Conservation (phyloP, 2,888 invertebrate genomes). For the Gibbula magus region DNA sequence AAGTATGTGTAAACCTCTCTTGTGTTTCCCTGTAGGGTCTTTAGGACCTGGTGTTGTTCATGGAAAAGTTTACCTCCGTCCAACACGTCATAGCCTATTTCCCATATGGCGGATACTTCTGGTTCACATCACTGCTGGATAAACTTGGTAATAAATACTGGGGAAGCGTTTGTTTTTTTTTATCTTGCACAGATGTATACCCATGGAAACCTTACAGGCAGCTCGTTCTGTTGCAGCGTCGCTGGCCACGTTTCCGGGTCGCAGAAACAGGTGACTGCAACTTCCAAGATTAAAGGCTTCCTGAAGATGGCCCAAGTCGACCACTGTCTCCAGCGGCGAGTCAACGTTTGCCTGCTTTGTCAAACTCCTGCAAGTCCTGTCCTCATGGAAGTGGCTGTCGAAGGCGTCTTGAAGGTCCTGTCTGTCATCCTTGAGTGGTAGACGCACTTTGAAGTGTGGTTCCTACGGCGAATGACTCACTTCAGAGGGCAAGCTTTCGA, state of each 20-base stretch:
- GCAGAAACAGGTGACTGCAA: background rate
- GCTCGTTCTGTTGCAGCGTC: too few relatives aligned
- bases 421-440: background rate
- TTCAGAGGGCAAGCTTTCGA: too few relatives aligned
- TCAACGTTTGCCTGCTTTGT: too few relatives aligned
- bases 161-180: background rate
- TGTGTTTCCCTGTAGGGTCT: background rate
- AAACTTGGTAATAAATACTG: background rate
- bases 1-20: background rate
- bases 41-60: background rate
- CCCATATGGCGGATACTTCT: background rate
- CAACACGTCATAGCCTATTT: background rate
- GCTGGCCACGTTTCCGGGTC: background rate
- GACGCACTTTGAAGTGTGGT: too few relatives aligned
- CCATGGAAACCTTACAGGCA: background rate
- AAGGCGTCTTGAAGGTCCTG: background rate
- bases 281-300: background rate
- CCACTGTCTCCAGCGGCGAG: background rate
- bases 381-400: background rate
- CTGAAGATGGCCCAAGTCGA: background rate
- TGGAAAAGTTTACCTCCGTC: background rate
- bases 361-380: background rate
- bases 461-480: too few relatives aligned
- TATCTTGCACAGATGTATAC: background rate
- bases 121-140: background rate